Evolutionary conservation across 2,888 invertebrate species (phyloP).

Genomic region (Hofmannophila pseudospretella): DNA sequence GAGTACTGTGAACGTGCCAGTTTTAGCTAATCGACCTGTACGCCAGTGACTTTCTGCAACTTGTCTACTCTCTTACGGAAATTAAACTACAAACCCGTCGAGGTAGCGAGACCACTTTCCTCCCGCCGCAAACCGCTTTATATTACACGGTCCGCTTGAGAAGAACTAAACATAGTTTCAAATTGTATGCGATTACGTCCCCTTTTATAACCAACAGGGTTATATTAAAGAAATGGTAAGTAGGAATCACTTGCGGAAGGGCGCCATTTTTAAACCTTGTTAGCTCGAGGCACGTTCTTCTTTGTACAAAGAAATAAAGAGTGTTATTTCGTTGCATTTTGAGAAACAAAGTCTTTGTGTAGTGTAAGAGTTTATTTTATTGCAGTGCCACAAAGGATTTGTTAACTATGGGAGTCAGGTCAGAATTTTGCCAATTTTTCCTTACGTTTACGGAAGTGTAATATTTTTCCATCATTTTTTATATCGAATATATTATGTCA

Average conservation of each 20-base stretch:
- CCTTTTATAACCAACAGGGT: conserved; percentile 27
- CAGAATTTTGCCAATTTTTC: conserved; percentile 10
- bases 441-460: not conserved
- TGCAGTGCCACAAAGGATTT: conserved; percentile 13
- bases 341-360: conserved; percentile 17
- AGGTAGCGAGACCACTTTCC: conserved; percentile 44
- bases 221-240: conserved; percentile 24
- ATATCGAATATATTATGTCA: no score
- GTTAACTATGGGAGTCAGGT: conserved; percentile 36
- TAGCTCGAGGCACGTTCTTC: conserved; percentile 19
- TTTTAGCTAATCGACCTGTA: no score
- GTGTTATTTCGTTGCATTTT: conserved; percentile 26
- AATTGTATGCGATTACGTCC: conserved; percentile 14
- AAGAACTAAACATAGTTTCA: conserved; percentile 19
- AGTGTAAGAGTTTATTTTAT: conserved; percentile 19
- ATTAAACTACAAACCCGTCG: conserved; percentile 43
- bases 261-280: conserved; percentile 39
- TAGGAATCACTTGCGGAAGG: conserved; percentile 27
- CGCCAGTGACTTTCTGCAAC: conserved; percentile 2
- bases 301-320: conserved; percentile 10
- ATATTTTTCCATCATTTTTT: no score
- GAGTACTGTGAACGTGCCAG: no score
- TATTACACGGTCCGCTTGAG: conserved; percentile 35
- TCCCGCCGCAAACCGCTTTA: conserved; percentile 35
- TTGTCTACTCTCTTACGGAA: conserved; percentile 39